Base-by-base conservation (phyloP, 2,797 vertebrate genomes). In the Sphenopsis melanotis region DNA sequence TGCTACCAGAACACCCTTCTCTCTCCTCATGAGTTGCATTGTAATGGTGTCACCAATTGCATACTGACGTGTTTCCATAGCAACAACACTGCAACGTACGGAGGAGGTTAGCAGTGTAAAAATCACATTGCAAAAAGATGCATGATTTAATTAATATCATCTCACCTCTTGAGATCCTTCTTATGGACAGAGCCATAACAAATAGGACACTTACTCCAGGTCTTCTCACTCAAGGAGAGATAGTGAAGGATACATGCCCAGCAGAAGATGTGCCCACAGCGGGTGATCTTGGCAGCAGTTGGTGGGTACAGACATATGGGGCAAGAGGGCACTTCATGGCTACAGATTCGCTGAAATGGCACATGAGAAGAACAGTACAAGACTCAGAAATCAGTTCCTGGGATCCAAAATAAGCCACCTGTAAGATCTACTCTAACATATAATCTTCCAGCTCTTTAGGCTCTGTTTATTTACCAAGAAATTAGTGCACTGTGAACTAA, bases 231-330 rank as follows among this genome's bases (percentile, higher is more conserved):
- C 65, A 99, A 96, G 75, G 99, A 99, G 83, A 99, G 98, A 96
- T 99, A 99, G 97, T 99, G 99, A 96, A 99, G 98, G 97, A 99
- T 99, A 97, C 99, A 99, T 1, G 99, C 98, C 99, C 99, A 99
- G 96, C 99, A 99, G 95, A 99, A 99, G 97, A 99, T 99, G 96
- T 99, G 99, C 68, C 99, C 99, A 47, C 99, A 99, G 65, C 98
- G 98, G 3, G 99, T 99, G 97, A 99, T 99, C 98, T 99, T 99
- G 53, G 99, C 99, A 37, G 99, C 99, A 11, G 99, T 97, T 3
- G 99, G 99, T 57, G 99, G 99, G 94, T 99, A 99, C 79, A 99
- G 98, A 97, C 99, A 99, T 96, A 99, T 99, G 24, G 99, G 99
- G 96, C 99, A 99, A 26, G 99, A 99, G 41, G 99, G 99, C 96